Conservation (phyloP, 2,888 invertebrate genomes). For the Scaptomyza cyrtandrae region DNA sequence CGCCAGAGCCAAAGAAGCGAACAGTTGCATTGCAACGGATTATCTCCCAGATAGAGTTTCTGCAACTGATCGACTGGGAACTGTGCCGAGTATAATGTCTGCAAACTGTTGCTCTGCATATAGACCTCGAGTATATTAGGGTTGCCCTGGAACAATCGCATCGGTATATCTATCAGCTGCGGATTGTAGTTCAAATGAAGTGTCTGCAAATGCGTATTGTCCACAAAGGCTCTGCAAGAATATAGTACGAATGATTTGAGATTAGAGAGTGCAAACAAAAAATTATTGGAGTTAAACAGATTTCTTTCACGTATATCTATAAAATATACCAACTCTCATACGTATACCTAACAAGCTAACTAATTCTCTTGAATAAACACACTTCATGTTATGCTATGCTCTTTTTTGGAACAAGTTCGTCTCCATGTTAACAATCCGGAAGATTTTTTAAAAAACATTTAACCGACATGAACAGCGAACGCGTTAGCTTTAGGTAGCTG, state of each 20-base stretch:
- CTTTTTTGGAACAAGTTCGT: no score
- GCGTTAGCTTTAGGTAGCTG: conserved; percentile 6
- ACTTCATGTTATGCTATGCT: no score
- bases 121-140: conserved; percentile 91
- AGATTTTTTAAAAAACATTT: no score
- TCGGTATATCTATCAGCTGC: conserved; percentile 90
- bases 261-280: no score
- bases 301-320: no score
- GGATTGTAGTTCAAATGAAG: conserved; percentile 92
- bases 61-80: conserved; percentile 92
- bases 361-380: no score
- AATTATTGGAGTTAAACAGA: no score
- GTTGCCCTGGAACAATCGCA: conserved; percentile 93
- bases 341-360: no score
- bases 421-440: no score
- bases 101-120: conserved; percentile 90
- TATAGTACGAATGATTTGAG: neutral
- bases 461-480: no score
- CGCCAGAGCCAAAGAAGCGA: conserved; percentile 94
- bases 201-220: conserved; percentile 92
- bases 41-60: conserved; percentile 91
- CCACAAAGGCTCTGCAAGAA: conserved; percentile 89
- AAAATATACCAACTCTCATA: no score
- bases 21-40: conserved; percentile 94
- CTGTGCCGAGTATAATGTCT: conserved; percentile 91